Conservation (phyloP, 1,140 invertebrate genomes). For the Brachionus asplanchnoidis region DNA sequence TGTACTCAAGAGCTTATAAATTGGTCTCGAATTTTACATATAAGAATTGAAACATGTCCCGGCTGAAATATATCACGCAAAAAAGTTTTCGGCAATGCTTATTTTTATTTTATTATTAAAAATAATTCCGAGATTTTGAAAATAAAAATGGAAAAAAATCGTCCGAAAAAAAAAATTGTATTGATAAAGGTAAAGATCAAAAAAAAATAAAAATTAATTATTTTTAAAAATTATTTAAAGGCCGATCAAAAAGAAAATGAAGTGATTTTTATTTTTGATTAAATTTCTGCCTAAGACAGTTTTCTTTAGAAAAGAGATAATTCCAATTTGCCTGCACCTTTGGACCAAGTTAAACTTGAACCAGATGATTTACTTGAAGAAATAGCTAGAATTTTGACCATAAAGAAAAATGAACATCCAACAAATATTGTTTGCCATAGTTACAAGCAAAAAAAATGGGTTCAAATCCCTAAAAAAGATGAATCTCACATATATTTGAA, state of each 20-base stretch:
- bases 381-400: conserved; percentile 68
- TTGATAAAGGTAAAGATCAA: background rate
- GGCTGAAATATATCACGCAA: background rate
- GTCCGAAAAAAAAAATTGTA: background rate
- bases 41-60: background rate
- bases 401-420: conserved; percentile 66
- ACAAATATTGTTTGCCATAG: conserved; percentile 57
- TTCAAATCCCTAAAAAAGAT: conserved; percentile 53
- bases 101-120: background rate
- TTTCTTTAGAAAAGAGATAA: background rate
- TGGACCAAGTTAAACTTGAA: background rate
- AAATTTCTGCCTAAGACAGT: background rate
- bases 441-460: conserved; percentile 51
- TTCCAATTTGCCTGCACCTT: background rate
- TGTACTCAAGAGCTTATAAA: background rate
- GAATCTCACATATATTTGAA: conserved; percentile 56
- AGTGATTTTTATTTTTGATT: background rate
- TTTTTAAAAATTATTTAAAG: background rate
- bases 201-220: background rate
- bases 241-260: background rate
- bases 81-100: background rate
- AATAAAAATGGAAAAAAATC: background rate
- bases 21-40: background rate
- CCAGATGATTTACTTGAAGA: conserved; percentile 70
- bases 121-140: background rate